Conservation (phyloP, 1,140 invertebrate genomes). For the Euura saliciscinereae region DNA sequence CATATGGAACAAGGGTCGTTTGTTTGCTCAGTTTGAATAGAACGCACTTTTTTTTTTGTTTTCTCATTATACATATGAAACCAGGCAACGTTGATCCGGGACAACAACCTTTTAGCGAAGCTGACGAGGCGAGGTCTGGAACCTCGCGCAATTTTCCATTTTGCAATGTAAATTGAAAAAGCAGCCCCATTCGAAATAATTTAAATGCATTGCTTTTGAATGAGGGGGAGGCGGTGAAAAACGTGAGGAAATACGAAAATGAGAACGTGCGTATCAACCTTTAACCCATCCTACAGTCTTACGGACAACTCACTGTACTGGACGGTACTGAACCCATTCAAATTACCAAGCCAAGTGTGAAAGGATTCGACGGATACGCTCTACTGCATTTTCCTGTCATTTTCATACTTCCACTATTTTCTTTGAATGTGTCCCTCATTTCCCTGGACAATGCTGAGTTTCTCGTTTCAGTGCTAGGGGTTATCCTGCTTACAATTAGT, state of each 20-base stretch:
- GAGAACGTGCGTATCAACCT: no score
- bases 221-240: neutral
- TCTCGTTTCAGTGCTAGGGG: no score
- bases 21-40: neutral
- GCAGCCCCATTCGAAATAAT: slow-evolving; percentile 46
- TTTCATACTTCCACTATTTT: neutral
- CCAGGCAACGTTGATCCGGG: neutral
- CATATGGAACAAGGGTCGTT: slow-evolving; percentile 2
- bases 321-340: no score
- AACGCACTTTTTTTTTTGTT: neutral
- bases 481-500: no score
- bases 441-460: neutral
- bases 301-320: no score
- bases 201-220: slow-evolving; percentile 46
- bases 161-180: slow-evolving; percentile 48
- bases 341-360: no score
- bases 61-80: neutral
- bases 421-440: neutral
- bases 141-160: slow-evolving; percentile 11
- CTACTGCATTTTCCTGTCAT: neutral
- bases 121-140: neutral
- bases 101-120: slow-evolving; percentile 2
- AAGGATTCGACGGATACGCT: neutral
- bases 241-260: neutral
- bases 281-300: no score